phyloP scores from a whole-genome alignment of 2,797 vertebrate genomes.

The Enteromius afrohamiltoni region DNA sequence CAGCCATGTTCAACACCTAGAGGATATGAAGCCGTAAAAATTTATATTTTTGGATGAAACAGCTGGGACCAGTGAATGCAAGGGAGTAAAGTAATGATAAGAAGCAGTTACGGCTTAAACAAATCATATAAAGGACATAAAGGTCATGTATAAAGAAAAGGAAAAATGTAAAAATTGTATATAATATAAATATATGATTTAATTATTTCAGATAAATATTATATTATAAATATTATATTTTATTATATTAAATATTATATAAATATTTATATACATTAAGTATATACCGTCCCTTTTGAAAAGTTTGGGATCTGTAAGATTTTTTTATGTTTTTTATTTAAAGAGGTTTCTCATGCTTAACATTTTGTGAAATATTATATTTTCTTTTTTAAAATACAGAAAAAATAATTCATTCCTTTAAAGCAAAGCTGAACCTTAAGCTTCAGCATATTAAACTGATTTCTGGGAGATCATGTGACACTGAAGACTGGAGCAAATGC shows the following conservation, averaged over 20 bases:
- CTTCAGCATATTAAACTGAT: neutral
- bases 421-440: neutral
- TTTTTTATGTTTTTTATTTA: no score
- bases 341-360: no score
- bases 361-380: neutral
- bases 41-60: neutral
- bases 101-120: neutral
- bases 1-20: constrained; percentile 95
- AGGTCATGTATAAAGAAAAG: no score
- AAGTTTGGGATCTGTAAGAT: no score
- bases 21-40: neutral
- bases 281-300: no score
- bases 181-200: no score
- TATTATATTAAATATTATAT: no score
- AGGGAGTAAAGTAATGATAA: neutral
- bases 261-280: no score
- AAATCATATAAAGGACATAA: no score
- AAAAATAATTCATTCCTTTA: neutral
- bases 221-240: no score
- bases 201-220: no score
- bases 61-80: neutral
- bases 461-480: neutral
- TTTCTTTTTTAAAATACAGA: neutral
- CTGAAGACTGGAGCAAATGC: neutral
- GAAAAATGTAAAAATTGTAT: no score